Percentiles rank a stretch among this genome's conserved stretches.
Evolutionary conservation across 2,797 vertebrate species (phyloP).

Genomic region (Poeciliopsis paucimaculata): DNA sequence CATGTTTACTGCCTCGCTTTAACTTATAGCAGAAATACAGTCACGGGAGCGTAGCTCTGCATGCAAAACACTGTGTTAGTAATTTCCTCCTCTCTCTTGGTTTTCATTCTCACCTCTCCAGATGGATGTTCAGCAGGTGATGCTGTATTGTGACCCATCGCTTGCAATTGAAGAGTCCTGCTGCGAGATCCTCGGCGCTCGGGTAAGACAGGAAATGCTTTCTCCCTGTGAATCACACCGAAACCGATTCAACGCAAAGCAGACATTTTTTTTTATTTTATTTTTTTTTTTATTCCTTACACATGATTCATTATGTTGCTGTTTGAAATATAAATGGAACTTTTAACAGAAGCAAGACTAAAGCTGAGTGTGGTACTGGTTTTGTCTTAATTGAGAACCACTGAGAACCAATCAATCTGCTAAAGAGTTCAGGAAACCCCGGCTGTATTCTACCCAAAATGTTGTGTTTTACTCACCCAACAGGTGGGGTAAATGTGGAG

Average conservation of each 20-base stretch:
- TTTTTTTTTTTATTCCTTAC: background rate
- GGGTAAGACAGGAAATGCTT: slow-evolving; percentile 79
- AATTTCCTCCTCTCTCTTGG: background rate
- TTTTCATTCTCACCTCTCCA: slow-evolving; percentile 52
- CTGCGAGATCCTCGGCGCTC: slow-evolving; percentile 89
- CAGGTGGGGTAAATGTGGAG: too few species aligned
- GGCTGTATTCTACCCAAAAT: background rate
- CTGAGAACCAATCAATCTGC: background rate
- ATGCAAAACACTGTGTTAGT: background rate
- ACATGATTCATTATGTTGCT: background rate
- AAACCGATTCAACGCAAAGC: background rate
- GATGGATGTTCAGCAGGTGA: slow-evolving; percentile 93
- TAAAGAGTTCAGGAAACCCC: background rate
- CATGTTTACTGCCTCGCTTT: slow-evolving; percentile 46
- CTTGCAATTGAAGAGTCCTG: slow-evolving; percentile 90
- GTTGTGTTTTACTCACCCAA: too few species aligned
- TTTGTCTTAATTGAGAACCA: background rate
- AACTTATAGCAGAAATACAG: slow-evolving; percentile 32
- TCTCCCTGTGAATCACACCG: background rate
- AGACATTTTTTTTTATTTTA: too few species aligned
- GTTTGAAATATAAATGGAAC: background rate
- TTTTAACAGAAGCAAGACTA: background rate
- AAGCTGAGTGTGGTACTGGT: background rate
- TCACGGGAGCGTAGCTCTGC: background rate
- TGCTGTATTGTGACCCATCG: slow-evolving; percentile 89